Evolutionary conservation across 2,113 vertebrate species (phyloP).

Genomic region (Scomber colias): DNA sequence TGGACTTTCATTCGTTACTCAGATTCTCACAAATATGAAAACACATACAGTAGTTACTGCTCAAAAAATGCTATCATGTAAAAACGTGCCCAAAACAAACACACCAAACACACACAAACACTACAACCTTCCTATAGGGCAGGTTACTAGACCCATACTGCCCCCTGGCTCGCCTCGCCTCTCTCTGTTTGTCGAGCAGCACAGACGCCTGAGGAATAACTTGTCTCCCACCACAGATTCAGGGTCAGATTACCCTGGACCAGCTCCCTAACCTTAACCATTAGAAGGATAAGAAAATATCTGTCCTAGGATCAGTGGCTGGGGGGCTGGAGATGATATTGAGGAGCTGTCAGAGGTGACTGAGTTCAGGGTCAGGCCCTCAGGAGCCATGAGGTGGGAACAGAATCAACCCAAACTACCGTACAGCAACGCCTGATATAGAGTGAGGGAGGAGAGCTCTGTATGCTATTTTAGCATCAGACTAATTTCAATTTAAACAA

Average conservation of each 20-base stretch:
- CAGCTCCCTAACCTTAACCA: constrained; percentile 81
- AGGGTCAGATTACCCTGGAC: constrained; percentile 81
- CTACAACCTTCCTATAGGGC: constrained; percentile 71
- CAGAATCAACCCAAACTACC: constrained; percentile 71
- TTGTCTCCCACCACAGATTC: constrained; percentile 79
- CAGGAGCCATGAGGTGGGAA: constrained; percentile 79
- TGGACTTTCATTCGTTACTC: not conserved
- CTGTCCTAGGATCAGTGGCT: constrained; percentile 81
- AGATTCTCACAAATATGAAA: constrained; percentile 24
- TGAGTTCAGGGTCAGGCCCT: constrained; percentile 84
- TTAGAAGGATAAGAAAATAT: constrained; percentile 83
- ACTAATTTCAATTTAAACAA: constrained; percentile 33
- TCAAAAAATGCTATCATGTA: constrained; percentile 3
- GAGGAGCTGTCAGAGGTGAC: constrained; percentile 91
- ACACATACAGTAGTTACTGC: constrained; percentile 20
- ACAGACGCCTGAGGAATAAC: constrained; percentile 83
- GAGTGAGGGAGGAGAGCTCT: constrained; percentile 29
- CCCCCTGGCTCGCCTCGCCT: constrained; percentile 85
- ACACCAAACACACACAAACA: constrained; percentile 21
- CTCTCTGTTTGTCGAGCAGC: constrained; percentile 74
- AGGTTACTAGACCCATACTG: constrained; percentile 81
- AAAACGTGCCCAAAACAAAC: constrained; percentile 14
- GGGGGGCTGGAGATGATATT: constrained; percentile 84
- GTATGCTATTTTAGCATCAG: not conserved
- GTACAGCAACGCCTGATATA: constrained; percentile 46